These are phyloP conservation scores for Calidris pygmaea DNA, from an alignment of 2,113 vertebrate genomes.

Conservation along the genomic window DNA sequence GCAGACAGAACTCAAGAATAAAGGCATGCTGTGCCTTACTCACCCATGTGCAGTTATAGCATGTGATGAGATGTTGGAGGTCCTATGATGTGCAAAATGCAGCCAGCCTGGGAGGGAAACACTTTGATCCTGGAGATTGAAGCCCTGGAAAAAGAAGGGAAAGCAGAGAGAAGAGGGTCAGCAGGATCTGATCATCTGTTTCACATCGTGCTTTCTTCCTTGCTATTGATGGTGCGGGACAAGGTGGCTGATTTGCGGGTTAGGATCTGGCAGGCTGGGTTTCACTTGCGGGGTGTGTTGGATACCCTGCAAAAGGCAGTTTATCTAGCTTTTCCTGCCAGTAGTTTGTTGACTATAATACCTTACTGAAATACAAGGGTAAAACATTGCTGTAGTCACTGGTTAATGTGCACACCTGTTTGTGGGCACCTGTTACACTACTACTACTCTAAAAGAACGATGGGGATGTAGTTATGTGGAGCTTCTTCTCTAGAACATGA, in stretches of 20 bases:
- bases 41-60: neutral
- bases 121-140: neutral
- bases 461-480: neutral
- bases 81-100: neutral
- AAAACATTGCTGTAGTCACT: neutral
- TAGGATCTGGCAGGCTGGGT: neutral
- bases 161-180: neutral
- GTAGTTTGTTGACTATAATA: neutral
- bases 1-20: neutral
- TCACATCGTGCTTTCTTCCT: rapidly evolving
- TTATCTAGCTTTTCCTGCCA: neutral
- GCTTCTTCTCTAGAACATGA: neutral
- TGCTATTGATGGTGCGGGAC: neutral
- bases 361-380: neutral
- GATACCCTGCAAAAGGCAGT: neutral
- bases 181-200: rapidly evolving
- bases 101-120: rapidly evolving
- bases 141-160: neutral
- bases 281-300: neutral
- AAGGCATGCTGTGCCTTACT: rapidly evolving
- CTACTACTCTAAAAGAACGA: neutral
- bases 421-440: neutral
- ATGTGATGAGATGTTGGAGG: neutral
- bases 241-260: neutral
- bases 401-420: neutral